A percentile compares a stretch with the other conserved stretches of the same genome.
Conservation (phyloP, 2,113 vertebrate genomes). For the Callipepla californica region DNA sequence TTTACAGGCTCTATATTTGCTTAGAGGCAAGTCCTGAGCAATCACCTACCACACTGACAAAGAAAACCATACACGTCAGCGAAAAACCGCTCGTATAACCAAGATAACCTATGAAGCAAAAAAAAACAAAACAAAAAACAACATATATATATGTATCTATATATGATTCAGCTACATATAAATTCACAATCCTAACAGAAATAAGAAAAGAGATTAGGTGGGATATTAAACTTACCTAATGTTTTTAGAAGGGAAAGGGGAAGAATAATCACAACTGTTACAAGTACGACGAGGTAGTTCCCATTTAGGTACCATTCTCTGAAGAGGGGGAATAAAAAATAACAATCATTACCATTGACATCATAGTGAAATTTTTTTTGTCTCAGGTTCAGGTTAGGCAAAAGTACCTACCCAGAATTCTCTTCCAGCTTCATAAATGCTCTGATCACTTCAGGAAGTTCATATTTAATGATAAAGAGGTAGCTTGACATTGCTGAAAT, state of each 20-base stretch:
- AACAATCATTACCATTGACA: neutral
- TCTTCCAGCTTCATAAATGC: constrained; percentile 91
- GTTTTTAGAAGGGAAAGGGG: constrained; percentile 95
- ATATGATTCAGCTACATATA: constrained; percentile 31
- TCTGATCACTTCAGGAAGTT: constrained; percentile 95
- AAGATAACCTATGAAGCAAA: constrained; percentile 87
- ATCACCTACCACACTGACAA: constrained; percentile 91
- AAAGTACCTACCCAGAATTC: constrained; percentile 84
- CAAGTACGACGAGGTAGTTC: constrained; percentile 94
- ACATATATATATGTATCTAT: too few species aligned
- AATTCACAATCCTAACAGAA: neutral
- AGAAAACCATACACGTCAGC: constrained; percentile 97
- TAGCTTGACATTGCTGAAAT: constrained; percentile 97
- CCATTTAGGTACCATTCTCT: constrained; percentile 97
- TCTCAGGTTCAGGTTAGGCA: neutral
- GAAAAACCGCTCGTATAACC: constrained; percentile 98
- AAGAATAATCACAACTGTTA: constrained; percentile 92
- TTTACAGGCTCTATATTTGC: neutral
- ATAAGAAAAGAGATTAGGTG: neutral
- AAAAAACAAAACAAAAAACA: constrained; percentile 1
- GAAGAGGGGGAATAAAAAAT: constrained; percentile 19
- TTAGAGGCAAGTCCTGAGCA: neutral
- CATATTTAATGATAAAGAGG: constrained; percentile 99
- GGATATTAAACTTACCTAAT: constrained; percentile 84
- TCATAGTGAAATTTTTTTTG: neutral